Evolutionary conservation across 2,888 invertebrate species (phyloP), one percentile per base, ranked within the genome.

Genomic region (Eremobia ochroleuca): DNA sequence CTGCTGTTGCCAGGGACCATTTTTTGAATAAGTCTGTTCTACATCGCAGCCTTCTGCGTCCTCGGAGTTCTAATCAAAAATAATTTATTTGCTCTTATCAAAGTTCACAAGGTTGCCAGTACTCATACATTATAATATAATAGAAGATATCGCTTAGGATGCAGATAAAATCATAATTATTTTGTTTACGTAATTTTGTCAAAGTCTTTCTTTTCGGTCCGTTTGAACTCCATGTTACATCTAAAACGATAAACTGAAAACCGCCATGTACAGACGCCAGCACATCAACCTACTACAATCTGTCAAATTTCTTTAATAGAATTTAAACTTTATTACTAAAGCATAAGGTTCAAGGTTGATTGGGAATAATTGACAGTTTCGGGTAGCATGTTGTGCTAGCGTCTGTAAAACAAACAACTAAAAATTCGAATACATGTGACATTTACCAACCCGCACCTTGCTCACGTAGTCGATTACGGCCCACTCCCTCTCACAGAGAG

Each of bases 31-130:
- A 40, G 4, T 49, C 31, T 28, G 40, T 72, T 49, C 18, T 58
- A 25, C 0, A 28, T 49, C 4, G n/a, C 5, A 4, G 46, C 40
- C 62, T 55, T 62, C 59, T 43, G 37, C 52, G 43, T 79, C 69
- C 61, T 55, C 61, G 40, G 77, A 77, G 66, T 70, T 81, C 82
- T 70, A 61, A 66, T 70, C 59, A 67, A 46, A 70, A 34, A 31
- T 49, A 37, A 81, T 76, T 68, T 65, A 81, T 76, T 65, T 15
- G n/a, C 15, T 77, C 37, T 82, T 81, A 81, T 81, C 81, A n/a
- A 9, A 82, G 82, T 82, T 82, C 77, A 72, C 40, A 34, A 77
- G 81, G 81, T 81, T 34, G 70, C 28, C 61, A 13, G 64, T 75
- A 64, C 43, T 67, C 28, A 13, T 55, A 43, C 34, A 49, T 52